phyloP scores from a whole-genome alignment of 1,140 invertebrate species.

The Antheraea mylitta region DNA sequence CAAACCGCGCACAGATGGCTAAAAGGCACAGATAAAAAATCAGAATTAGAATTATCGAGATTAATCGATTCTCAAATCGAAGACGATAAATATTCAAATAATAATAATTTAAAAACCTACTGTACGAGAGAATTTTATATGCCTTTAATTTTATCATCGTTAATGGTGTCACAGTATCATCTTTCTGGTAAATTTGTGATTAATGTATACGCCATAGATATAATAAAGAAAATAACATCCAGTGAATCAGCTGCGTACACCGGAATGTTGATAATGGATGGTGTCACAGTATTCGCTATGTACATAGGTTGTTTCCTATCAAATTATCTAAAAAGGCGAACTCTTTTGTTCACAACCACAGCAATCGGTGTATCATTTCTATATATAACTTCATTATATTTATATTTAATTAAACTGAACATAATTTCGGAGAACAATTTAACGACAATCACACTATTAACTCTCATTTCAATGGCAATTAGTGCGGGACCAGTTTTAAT shows the following conservation, averaged over 20 bases:
- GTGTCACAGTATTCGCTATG: conserved; percentile 30
- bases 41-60: conserved; percentile 25
- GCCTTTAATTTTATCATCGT: conserved; percentile 1
- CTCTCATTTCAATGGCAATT: conserved; percentile 24
- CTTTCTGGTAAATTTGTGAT: conserved; percentile 36
- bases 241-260: conserved; percentile 25
- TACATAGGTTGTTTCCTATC: conserved; percentile 32
- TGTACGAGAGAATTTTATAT: not conserved
- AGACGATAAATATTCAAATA: not conserved
- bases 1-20: conserved; percentile 21
- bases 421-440: conserved; percentile 29
- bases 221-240: conserved; percentile 34
- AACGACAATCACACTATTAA: conserved; percentile 26
- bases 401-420: conserved; percentile 28
- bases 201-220: conserved; percentile 32
- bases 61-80: conserved; percentile 14
- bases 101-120: conserved; percentile 9
- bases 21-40: conserved; percentile 15
- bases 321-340: conserved; percentile 28
- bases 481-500: conserved; percentile 29
- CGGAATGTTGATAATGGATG: conserved; percentile 39
- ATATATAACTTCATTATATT: conserved; percentile 33
- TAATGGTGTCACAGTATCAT: conserved; percentile 18
- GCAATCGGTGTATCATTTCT: conserved; percentile 24
- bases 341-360: conserved; percentile 23